These are phyloP conservation scores for Blera fallax DNA, from an alignment of 2,888 invertebrate genomes.

Conservation along the genomic window DNA sequence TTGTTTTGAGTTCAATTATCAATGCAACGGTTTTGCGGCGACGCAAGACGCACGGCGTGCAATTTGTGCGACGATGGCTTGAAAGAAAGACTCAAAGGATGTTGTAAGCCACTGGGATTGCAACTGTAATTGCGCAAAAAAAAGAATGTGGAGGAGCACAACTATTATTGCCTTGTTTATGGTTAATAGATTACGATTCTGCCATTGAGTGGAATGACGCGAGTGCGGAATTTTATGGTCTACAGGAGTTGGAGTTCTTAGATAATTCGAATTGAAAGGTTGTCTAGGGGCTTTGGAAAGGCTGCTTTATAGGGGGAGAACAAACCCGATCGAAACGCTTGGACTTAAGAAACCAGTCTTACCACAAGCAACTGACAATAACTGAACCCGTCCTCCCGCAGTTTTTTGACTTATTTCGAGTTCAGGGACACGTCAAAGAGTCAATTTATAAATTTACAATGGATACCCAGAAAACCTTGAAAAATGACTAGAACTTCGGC, in stretches of 20 bases:
- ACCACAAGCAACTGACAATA: no score
- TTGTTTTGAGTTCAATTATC: constrained; percentile 67
- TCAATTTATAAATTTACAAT: no score
- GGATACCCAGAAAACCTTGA: no score
- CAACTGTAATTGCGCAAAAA: constrained; percentile 22
- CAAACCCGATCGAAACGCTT: no score
- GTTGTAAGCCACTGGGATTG: constrained; percentile 40
- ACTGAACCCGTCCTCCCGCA: no score
- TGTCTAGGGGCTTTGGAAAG: no score
- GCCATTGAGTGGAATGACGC: constrained; percentile 16
- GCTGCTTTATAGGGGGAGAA: no score
- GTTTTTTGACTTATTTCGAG: no score
- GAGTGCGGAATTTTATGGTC: constrained; percentile 20
- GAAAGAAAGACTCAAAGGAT: constrained; percentile 31
- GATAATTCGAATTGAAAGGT: neutral
- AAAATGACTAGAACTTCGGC: no score
- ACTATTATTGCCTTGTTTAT: constrained; percentile 49
- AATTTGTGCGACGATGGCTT: constrained; percentile 57
- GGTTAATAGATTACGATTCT: constrained; percentile 62
- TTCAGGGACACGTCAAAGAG: no score
- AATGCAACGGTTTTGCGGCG: constrained; percentile 24
- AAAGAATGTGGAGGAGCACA: constrained; percentile 31
- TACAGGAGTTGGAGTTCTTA: neutral
- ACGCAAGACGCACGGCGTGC: constrained; percentile 21
- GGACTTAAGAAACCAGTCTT: no score